Evolutionary conservation across 2,797 vertebrate species (phyloP), one percentile per base, ranked within the genome.

Genomic region (Microctenopoma stevenorrisi): DNA sequence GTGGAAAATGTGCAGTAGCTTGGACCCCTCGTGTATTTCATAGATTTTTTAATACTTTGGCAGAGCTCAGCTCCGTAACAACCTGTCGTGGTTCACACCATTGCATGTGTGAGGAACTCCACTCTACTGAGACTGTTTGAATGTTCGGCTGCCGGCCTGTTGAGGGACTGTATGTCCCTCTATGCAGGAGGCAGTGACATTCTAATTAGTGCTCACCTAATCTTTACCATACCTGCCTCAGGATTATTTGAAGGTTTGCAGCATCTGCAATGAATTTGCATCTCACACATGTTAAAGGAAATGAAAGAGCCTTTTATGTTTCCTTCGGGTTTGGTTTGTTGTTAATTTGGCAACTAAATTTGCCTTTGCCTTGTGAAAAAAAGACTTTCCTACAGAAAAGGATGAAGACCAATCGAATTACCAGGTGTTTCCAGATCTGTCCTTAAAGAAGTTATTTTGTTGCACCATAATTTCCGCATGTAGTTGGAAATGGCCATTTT

Each of bases 401-500:
- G 68, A 77, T 57, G 14, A 54, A 70, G 44, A 50, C 18, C 56
- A 57, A 64, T 71, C 52, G 78, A 66, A 84, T 75, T 54, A 76
- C 37, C 0, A 4, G 37, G 62, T 64, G 35, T 74, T 68, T 67
- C 46, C 25, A 43, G 55, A 64, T 58, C 64, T 74, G 46, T 67
- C 65, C 51, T 67, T 63, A 46, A 68, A 68, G 47, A 63, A 63
- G 47, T 54, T 63, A 47, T 79, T 78, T 81, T 51, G 28, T 72
- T 7, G 12, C 53, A 35, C 47, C 18, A 49, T 64, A 62, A 83
- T 87, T 85, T 86, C 64, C 57, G 0, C 65, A 18, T 54, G 9
- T 69, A 72, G 43, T 81, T 64, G 18, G 22, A 75, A 82, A 84
- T 74, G 70, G 66, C 68, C 2, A 30, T 64, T 51, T 64, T 61